A percentile compares a stretch with the other conserved stretches of the same genome.
These are phyloP conservation scores for Drosophila prostipennis DNA, from an alignment of 2,888 invertebrate genomes.

Conservation along the genomic window DNA sequence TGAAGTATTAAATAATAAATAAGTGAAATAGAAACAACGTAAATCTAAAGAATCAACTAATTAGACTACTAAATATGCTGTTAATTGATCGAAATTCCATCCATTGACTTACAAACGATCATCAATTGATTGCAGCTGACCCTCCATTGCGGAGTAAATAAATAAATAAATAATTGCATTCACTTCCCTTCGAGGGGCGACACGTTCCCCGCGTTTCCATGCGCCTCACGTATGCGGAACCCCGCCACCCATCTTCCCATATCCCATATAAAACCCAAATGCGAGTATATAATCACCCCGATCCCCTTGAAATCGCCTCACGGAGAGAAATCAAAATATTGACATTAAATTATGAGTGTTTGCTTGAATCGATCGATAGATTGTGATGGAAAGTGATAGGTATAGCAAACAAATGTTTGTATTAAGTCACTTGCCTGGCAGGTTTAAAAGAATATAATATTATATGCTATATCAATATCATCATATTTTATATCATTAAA, in stretches of 20 bases:
- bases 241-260: constrained; percentile 8
- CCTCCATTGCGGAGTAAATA: constrained; percentile 18
- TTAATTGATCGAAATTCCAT: background rate
- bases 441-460: no score
- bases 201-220: constrained; percentile 72
- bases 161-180: constrained; percentile 4
- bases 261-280: background rate
- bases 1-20: no score
- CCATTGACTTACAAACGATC: constrained; percentile 1
- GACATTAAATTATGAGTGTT: constrained; percentile 44
- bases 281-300: background rate
- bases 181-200: constrained; percentile 38
- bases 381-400: background rate
- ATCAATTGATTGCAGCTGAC: constrained; percentile 8
- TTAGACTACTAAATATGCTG: background rate
- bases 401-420: background rate
- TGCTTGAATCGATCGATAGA: background rate
- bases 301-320: constrained; percentile 1
- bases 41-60: background rate
- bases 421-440: no score
- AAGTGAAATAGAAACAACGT: no score
- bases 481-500: no score
- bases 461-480: no score
- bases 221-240: constrained; percentile 71
- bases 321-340: constrained; percentile 6